Conservation (phyloP, 2,888 invertebrate species). For the Papilio gigon region DNA sequence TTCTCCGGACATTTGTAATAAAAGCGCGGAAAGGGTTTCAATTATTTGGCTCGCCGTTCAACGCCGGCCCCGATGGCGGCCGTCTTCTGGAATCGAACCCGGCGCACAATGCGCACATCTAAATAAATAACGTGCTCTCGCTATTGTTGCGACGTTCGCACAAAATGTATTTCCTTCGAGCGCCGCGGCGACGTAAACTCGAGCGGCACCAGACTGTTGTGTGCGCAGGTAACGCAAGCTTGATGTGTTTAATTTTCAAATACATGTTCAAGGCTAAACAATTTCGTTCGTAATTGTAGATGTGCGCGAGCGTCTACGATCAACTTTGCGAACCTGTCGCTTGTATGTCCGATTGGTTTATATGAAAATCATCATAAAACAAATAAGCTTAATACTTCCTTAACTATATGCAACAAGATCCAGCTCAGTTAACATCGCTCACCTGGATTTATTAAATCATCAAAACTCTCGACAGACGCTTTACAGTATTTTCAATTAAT, state of each 20-base stretch:
- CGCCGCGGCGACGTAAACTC: constrained; percentile 66
- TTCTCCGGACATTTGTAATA: constrained; percentile 37
- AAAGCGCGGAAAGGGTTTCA: constrained; percentile 62
- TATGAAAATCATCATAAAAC: no score
- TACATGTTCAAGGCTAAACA: constrained; percentile 17
- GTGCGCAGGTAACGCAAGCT: constrained; percentile 61
- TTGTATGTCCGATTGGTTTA: no score
- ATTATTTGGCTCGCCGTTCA: constrained; percentile 73
- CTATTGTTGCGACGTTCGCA: constrained; percentile 71
- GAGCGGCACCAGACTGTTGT: constrained; percentile 66
- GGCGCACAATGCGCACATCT: constrained; percentile 71
- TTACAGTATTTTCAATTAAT: constrained; percentile 47
- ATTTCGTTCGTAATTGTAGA: no score
- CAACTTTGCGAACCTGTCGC: no score
- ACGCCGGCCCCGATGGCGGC: constrained; percentile 64
- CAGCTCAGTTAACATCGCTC: neutral
- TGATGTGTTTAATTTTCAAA: constrained; percentile 60
- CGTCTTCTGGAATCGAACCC: constrained; percentile 69
- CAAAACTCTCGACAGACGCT: neutral
- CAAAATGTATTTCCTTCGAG: constrained; percentile 75
- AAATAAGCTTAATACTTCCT: neutral
- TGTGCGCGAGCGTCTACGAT: no score
- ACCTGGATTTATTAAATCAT: constrained; percentile 10
- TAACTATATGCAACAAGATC: neutral
- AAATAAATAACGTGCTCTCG: constrained; percentile 77